Conservation (phyloP, 30 jellyfish, hydroid and myxozoan genomes). For the Aurelia sp. region DNA sequence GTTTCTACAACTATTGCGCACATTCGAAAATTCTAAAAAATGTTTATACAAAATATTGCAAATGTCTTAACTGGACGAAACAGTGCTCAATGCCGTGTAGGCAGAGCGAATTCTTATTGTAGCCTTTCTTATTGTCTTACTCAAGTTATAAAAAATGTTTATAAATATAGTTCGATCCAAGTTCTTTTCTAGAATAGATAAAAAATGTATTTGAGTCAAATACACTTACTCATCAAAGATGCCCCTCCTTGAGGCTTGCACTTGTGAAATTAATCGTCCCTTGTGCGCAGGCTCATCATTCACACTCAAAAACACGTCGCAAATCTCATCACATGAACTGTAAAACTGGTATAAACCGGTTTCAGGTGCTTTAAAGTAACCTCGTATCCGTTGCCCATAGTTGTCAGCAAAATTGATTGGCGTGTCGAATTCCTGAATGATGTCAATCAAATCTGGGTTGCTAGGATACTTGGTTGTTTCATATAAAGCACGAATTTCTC, state of each 20-base stretch:
- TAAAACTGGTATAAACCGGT: constrained; percentile 79
- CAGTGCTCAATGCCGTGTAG: too few relatives aligned
- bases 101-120: too few relatives aligned
- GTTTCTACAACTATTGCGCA: too few relatives aligned
- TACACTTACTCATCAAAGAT: constrained; percentile 78
- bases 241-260: constrained; percentile 82
- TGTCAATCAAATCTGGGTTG: constrained; percentile 85
- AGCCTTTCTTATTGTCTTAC: too few relatives aligned
- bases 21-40: too few relatives aligned
- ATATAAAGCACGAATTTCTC: constrained; percentile 85
- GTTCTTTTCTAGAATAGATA: too few relatives aligned
- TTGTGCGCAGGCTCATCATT: constrained; percentile 87
- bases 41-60: too few relatives aligned
- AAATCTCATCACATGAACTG: constrained; percentile 92
- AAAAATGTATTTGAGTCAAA: too few relatives aligned
- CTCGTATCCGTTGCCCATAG: constrained; percentile 94
- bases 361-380: constrained; percentile 84
- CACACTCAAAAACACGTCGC: constrained; percentile 88
- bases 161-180: too few relatives aligned
- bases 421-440: constrained; percentile 79
- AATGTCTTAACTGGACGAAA: too few relatives aligned
- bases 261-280: constrained; percentile 82
- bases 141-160: too few relatives aligned
- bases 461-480: constrained; percentile 74
- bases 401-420: constrained; percentile 85